phyloP scores from a whole-genome alignment of 2,113 vertebrate genomes.

The Fukomys damarensis region DNA sequence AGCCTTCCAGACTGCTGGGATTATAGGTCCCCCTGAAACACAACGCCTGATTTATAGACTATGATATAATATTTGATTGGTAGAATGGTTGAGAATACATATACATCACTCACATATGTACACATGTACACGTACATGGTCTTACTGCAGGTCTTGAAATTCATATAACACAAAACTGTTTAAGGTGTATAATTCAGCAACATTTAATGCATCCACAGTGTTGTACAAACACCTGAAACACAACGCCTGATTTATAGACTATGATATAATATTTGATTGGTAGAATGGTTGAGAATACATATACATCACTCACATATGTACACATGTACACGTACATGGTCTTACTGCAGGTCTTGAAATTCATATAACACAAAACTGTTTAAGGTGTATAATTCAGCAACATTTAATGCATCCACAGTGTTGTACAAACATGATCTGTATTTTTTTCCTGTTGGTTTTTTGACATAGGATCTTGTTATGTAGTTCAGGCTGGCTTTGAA shows the following conservation, averaged over 20 bases:
- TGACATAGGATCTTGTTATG: neutral
- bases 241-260: neutral
- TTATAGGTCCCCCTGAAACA: neutral
- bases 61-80: neutral
- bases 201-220: neutral
- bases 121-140: neutral
- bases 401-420: neutral
- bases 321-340: neutral
- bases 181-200: neutral
- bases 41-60: neutral
- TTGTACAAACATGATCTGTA: neutral
- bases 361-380: neutral
- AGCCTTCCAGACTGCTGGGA: neutral
- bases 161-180: neutral
- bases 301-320: neutral
- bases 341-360: constrained; percentile 25
- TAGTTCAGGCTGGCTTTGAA: no score
- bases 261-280: neutral
- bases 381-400: neutral
- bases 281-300: neutral
- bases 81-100: neutral
- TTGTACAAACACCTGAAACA: neutral
- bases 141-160: constrained; percentile 25
- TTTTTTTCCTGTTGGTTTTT: neutral
- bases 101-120: neutral